phyloP scores from a whole-genome alignment of 2,797 vertebrate species.

The Apodemus agrarius region DNA sequence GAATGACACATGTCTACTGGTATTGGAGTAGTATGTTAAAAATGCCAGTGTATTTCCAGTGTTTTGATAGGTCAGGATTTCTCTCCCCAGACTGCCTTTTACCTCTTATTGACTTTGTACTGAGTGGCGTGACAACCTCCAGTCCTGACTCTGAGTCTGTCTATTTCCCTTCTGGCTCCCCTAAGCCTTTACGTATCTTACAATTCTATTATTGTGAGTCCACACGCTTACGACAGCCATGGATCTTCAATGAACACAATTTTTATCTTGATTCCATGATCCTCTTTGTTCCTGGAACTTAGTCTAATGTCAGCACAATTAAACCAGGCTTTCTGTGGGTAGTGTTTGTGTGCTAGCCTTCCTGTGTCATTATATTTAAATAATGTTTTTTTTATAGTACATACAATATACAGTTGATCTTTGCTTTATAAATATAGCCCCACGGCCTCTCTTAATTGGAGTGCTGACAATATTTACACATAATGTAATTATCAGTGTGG shows the following conservation, averaged over 20 bases:
- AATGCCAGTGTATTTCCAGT: background rate
- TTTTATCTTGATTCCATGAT: background rate
- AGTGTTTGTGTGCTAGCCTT: background rate
- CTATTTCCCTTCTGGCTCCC: background rate
- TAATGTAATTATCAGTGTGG: conserved; percentile 38
- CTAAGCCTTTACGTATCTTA: background rate
- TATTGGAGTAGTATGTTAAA: background rate
- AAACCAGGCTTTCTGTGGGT: background rate
- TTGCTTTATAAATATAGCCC: conserved; percentile 24
- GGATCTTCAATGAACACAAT: background rate
- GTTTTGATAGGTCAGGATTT: background rate
- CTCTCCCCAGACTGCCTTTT: background rate
- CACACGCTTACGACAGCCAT: background rate
- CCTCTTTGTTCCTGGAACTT: background rate
- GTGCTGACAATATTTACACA: conserved; percentile 33
- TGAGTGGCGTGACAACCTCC: background rate
- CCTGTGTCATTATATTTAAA: background rate
- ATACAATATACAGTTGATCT: background rate
- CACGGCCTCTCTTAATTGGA: conserved; percentile 19
- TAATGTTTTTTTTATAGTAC: background rate
- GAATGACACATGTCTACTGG: background rate
- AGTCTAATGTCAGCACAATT: background rate
- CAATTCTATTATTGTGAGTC: background rate
- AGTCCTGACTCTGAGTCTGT: background rate
- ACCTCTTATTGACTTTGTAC: background rate